A percentile compares a stretch with the other conserved stretches of the same genome.
Conservation (phyloP, 2,888 invertebrate species). For the Loripinus fragilis region DNA sequence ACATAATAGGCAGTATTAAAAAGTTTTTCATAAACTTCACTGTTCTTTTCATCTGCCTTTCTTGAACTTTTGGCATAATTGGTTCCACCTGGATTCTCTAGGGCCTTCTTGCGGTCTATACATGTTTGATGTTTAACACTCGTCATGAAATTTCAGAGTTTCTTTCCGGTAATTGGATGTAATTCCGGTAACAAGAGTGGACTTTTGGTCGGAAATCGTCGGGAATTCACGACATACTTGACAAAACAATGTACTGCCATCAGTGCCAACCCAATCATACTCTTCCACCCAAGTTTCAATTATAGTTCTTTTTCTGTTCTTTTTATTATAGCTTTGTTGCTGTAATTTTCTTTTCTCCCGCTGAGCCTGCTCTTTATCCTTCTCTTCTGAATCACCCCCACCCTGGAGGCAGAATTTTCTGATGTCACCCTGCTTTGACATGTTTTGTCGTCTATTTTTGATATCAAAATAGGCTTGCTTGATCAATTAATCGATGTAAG, state of each 20-base stretch:
- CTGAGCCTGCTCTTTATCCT: too few species aligned
- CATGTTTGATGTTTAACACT: constrained; percentile 4
- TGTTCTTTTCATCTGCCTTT: constrained; percentile 22
- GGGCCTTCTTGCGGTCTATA: background rate
- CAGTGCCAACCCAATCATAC: background rate
- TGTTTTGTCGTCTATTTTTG: too few species aligned
- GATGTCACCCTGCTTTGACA: too few species aligned
- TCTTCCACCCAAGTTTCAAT: background rate
- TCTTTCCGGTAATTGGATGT: constrained; percentile 19
- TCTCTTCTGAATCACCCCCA: too few species aligned
- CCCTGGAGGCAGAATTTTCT: too few species aligned
- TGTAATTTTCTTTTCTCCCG: background rate
- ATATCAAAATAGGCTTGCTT: too few species aligned
- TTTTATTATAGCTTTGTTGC: background rate
- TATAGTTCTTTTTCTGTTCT: background rate
- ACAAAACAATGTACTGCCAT: background rate
- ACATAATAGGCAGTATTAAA: constrained; percentile 39
- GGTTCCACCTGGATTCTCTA: background rate
- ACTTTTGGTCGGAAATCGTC: constrained; percentile 3
- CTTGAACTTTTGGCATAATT: background rate
- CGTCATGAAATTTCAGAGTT: constrained; percentile 19
- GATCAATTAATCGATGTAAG: too few species aligned
- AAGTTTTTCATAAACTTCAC: constrained; percentile 26
- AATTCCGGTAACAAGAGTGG: constrained; percentile 18
- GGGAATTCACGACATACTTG: constrained; percentile 15